Evolutionary conservation across 2,888 invertebrate genomes (phyloP).

Genomic region (Drosophila cracens): DNA sequence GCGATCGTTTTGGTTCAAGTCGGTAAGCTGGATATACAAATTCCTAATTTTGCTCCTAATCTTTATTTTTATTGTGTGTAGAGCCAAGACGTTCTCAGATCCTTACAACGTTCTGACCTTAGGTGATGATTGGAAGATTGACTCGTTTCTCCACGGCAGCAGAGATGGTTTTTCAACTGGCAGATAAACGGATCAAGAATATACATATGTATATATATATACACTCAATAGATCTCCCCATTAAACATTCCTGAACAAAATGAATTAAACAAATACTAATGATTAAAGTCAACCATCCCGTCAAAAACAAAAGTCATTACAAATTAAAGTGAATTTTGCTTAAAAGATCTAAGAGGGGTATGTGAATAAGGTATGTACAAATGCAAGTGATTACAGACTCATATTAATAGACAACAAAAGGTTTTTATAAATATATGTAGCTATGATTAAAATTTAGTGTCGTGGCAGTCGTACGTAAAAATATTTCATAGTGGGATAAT

Average conservation of each 20-base stretch:
- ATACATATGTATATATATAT: neutral
- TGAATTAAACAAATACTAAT: neutral
- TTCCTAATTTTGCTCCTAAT: neutral
- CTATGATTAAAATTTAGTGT: slow-evolving; percentile 2
- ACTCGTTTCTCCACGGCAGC: neutral
- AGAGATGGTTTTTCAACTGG: neutral
- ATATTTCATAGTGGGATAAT: neutral
- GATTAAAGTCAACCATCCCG: neutral
- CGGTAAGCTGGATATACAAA: slow-evolving; percentile 86
- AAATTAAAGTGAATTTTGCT: neutral
- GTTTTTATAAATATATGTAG: neutral
- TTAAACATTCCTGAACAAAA: neutral
- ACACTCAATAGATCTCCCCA: neutral
- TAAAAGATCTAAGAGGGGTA: neutral
- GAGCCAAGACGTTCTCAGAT: slow-evolving; percentile 20
- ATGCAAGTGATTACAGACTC: neutral
- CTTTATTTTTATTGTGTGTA: neutral
- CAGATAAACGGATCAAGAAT: neutral
- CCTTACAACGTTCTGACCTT: slow-evolving; percentile 27
- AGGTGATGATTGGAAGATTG: slow-evolving; percentile 2
- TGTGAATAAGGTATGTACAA: neutral
- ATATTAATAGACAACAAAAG: neutral
- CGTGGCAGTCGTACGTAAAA: slow-evolving; percentile 22
- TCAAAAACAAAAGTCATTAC: neutral
- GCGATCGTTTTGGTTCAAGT: slow-evolving; percentile 92